Percentiles rank a stretch among this genome's conserved stretches.
Conservation (phyloP, 2,888 invertebrate species). For the Eupithecia insigniata region DNA sequence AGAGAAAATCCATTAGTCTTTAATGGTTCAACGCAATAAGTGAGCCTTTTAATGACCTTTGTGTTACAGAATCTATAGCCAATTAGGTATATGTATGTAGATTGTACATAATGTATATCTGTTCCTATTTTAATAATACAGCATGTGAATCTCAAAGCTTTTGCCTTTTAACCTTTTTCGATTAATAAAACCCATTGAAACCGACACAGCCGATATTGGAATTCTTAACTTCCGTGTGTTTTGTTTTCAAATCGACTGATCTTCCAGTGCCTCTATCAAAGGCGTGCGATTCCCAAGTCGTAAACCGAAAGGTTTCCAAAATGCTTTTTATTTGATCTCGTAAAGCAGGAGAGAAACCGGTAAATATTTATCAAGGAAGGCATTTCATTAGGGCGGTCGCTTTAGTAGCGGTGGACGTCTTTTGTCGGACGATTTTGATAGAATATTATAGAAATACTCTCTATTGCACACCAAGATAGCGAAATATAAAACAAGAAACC, state of each 20-base stretch:
- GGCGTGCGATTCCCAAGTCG: constrained; percentile 7
- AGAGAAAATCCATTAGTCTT: constrained; percentile 2
- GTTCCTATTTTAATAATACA: background rate
- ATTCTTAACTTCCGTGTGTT: background rate
- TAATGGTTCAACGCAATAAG: background rate
- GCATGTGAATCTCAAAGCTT: background rate
- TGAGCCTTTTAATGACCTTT: background rate
- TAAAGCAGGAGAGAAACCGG: constrained; percentile 6
- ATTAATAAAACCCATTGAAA: background rate
- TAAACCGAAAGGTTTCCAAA: constrained; percentile 13
- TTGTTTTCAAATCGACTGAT: constrained; percentile 1
- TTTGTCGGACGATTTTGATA: background rate
- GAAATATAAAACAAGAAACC: no score
- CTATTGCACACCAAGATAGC: no score
- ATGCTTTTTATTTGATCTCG: constrained; percentile 20
- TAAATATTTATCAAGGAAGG: constrained; percentile 19
- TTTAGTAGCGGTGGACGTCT: background rate
- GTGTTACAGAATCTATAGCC: background rate
- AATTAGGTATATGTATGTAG: no score
- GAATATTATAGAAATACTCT: no score
- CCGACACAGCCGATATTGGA: background rate
- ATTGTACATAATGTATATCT: no score
- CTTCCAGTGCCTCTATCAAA: background rate
- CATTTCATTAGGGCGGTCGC: background rate
- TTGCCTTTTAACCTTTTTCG: background rate